Evolutionary conservation across 2,888 invertebrate species (phyloP), one percentile per base, ranked within the genome.

Genomic region (Clunio marinus): DNA sequence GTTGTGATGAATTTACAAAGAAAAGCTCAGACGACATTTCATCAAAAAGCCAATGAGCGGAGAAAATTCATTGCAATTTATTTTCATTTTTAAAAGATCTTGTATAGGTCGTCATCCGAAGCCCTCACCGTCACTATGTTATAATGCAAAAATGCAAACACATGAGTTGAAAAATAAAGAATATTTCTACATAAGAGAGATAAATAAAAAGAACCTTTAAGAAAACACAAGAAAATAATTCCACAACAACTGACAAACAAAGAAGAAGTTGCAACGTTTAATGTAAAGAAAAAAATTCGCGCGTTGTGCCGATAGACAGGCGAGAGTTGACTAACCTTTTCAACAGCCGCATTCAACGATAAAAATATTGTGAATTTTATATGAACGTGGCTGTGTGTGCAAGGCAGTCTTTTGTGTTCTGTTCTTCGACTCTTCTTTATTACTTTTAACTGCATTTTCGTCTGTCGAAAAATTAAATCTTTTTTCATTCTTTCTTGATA

Each of bases 281-380:
- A 45, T 35, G 63, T 35, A 27, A 63, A 45, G 28, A 32, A 32
- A 17, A 28, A 35, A 20, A 63, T 45, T 63, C 25, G 63, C 63
- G 46, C 45, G 63, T 25, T 45, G 25, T 35, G 63, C 63, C 63
- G 45, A 60, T 60, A 60, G 60, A 60, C 60, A 60, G 60, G 35
- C 60, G 17, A 25, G 63, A 45, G 63, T 63, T 63, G 63, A 63
- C 27, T 63, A 63, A 63, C 63, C 63, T 63, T 63, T 63, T 60
- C 37, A 60, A 60, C 60, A 60, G 60, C 60, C 27, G 27, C 28
- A 60, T 60, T 17, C 35, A 37, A 28, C 60, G 59, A 59, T 59
- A 51, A 51, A 59, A 59, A 32, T 59, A 28, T 59, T 60, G 35
- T 37, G 20, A 41, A 37, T 60, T 35, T 37, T 37, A 17, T 37